Evolutionary conservation across 2,113 vertebrate genomes (phyloP), one percentile per base, ranked within the genome.

Genomic region (Sceloporus undulatus): DNA sequence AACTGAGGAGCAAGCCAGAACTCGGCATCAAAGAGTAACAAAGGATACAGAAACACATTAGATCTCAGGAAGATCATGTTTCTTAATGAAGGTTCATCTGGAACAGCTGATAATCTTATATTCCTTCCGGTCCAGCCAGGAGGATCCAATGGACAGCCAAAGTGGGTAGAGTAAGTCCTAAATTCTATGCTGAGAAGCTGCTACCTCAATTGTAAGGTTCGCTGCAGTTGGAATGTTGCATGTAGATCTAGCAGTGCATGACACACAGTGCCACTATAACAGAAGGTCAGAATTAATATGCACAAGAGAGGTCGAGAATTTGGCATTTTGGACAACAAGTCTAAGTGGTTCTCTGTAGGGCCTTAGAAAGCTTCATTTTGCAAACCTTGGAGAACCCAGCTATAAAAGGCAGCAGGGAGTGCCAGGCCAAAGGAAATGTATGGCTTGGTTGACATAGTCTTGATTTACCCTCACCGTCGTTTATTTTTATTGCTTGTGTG

Each of bases 401-500:
- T 40, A 21, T 34, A 27, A 34, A 14, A 14, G 54, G n/a, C 40
- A 38, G 6, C 4, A 5, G 42, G 14, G 52, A 65, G 8, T 19
- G 21, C 19, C 27, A 3, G 27, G 40, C 62, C 85, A 54, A 25
- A 59, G 65, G 29, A 68, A 79, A 27, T 52, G 9, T 10, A 7
- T 0, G 1, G 10, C 40, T 48, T 40, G 85, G 52, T 48, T 40
- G 85, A 42, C 81, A 90, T 2, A 40, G 2, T 9, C 59, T 90
- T 92, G 90, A 75, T 88, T 92, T 91, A 89, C 86, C 82, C 71
- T 1, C 0, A 1, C 4, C n/a, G 4, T 79, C 18, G 65, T 88
- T 88, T 76, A 2, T 62, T 84, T 89, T 92, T 89, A 27, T 91
- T 78, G 29, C 65, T 14, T 0, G 62, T 79, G 38, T 80, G 59